These are phyloP conservation scores for Rhynchopsitta pachyrhyncha DNA, from an alignment of 2,113 vertebrate species.

Conservation along the genomic window DNA sequence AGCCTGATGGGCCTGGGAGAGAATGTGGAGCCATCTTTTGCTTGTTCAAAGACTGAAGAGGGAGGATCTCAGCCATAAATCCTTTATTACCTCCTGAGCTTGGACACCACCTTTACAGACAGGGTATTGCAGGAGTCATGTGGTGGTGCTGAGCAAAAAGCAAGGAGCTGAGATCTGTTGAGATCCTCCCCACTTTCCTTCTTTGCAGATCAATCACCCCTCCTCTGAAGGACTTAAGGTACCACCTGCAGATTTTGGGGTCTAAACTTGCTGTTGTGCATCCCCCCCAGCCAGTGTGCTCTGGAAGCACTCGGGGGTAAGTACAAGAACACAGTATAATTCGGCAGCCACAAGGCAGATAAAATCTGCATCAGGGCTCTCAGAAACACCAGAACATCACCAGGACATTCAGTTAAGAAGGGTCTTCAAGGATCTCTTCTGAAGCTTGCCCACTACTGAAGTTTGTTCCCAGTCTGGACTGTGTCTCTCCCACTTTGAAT, in stretches of 20 bases:
- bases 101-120: not conserved
- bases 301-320: not conserved
- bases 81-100: not conserved
- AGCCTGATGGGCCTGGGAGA: conserved; percentile 6
- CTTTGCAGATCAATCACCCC: not conserved
- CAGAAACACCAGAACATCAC: not conserved
- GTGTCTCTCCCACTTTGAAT: not conserved
- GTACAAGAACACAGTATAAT: not conserved
- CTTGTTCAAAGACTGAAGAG: conserved; percentile 11
- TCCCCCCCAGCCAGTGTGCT: not conserved
- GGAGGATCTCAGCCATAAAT: conserved; percentile 32
- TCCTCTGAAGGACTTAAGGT: not conserved
- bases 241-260: not conserved
- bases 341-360: not conserved
- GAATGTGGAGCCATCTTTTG: not conserved
- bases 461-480: not conserved
- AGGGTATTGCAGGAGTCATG: not conserved
- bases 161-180: not conserved
- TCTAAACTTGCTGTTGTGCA: not conserved
- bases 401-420: not conserved
- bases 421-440: not conserved
- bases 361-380: not conserved
- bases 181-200: not conserved
- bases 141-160: not conserved
- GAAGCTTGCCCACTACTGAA: not conserved